phyloP scores from a whole-genome alignment of 2,797 vertebrate species.

The Ambastaia sidthimunki region DNA sequence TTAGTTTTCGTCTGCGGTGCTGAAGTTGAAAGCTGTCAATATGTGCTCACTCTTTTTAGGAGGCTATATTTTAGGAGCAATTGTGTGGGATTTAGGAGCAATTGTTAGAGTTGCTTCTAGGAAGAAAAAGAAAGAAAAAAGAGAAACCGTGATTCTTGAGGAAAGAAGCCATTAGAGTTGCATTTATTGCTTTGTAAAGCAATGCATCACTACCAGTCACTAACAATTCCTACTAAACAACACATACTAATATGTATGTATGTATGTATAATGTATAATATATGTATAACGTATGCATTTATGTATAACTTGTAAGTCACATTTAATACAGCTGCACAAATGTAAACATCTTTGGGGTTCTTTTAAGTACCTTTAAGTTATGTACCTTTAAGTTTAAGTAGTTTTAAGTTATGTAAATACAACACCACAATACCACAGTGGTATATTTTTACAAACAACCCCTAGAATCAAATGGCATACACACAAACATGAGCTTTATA shows the following conservation, averaged over 20 bases:
- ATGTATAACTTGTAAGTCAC: no score
- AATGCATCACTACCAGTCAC: not conserved
- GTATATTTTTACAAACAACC: not conserved
- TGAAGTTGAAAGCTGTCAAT: constrained; percentile 12
- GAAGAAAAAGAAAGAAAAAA: constrained; percentile 6
- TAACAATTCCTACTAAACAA: constrained; percentile 28
- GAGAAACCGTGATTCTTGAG: constrained; percentile 11
- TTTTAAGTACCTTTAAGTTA: no score
- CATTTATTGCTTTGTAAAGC: constrained; percentile 35
- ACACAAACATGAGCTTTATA: constrained; percentile 8
- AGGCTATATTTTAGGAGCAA: constrained; percentile 20
- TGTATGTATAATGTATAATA: no score
- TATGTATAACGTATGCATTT: no score
- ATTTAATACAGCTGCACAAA: no score
- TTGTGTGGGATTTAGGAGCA: constrained; percentile 24
- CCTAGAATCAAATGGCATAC: constrained; percentile 6
- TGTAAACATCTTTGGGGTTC: no score
- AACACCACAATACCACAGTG: not conserved
- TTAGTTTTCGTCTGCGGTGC: constrained; percentile 1
- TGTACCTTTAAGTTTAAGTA: no score
- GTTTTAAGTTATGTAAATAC: no score
- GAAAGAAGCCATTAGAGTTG: constrained; percentile 20
- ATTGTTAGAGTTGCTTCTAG: constrained; percentile 17
- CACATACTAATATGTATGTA: no score
- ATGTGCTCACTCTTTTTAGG: constrained; percentile 9